These are phyloP conservation scores for Epinotia ramella DNA, from an alignment of 2,888 invertebrate species.

Conservation along the genomic window DNA sequence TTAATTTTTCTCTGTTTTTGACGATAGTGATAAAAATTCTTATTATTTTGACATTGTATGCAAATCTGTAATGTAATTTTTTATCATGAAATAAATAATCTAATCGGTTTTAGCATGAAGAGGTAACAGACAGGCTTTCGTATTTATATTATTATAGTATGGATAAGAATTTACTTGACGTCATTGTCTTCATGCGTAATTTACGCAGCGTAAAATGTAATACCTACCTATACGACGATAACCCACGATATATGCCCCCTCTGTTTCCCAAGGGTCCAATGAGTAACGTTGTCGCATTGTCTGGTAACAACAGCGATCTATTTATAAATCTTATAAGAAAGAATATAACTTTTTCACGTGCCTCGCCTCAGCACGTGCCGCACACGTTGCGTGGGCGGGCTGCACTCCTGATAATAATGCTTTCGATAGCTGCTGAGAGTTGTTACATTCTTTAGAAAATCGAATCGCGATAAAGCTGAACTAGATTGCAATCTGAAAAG, in stretches of 20 bases:
- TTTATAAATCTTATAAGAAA: neutral
- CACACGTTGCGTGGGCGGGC: constrained; percentile 28
- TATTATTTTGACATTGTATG: too few species aligned
- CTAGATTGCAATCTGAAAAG: neutral
- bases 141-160: too few species aligned
- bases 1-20: too few species aligned
- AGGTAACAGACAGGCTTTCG: too few species aligned
- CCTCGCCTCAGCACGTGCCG: constrained; percentile 20
- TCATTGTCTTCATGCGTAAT: too few species aligned
- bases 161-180: too few species aligned
- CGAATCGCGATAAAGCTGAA: neutral
- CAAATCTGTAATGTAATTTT: too few species aligned
- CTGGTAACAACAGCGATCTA: neutral
- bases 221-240: neutral
- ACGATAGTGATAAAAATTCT: too few species aligned
- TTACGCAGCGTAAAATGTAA: too few species aligned
- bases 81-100: too few species aligned
- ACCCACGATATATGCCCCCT: neutral
- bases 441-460: constrained; percentile 4
- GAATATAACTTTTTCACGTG: constrained; percentile 23
- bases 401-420: constrained; percentile 28
- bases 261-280: neutral
- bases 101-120: too few species aligned
- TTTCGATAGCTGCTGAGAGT: constrained; percentile 23
- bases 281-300: constrained; percentile 8